These are phyloP conservation scores for Nasonia giraulti DNA, from an alignment of 1,140 invertebrate genomes.

Conservation along the genomic window DNA sequence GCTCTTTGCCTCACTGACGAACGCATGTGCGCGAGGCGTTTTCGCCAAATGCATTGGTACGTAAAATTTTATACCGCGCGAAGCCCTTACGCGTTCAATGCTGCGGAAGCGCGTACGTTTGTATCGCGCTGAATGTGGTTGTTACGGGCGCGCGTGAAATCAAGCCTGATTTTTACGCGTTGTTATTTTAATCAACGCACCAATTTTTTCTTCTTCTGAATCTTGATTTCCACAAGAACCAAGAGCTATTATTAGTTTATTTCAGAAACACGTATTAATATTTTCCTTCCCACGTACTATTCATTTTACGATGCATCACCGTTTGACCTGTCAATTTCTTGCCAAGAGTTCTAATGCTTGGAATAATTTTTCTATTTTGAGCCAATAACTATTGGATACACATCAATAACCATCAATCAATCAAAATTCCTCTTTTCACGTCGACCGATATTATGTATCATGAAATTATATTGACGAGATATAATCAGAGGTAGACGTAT, in stretches of 20 bases:
- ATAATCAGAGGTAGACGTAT: background rate
- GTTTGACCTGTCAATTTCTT: background rate
- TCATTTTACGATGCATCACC: too few species aligned
- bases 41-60: background rate
- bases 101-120: background rate
- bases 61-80: background rate
- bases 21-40: background rate
- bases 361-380: background rate
- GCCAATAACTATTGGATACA: background rate
- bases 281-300: too few species aligned
- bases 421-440: constrained; percentile 8
- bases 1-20: constrained; percentile 14
- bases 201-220: too few species aligned
- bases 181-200: too few species aligned
- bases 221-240: too few species aligned
- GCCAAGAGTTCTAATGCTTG: background rate
- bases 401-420: constrained; percentile 15
- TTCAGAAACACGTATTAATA: too few species aligned
- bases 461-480: background rate
- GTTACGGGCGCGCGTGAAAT: too few species aligned
- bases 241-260: too few species aligned
- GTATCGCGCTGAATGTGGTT: background rate
- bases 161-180: too few species aligned
- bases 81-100: background rate
- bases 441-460: background rate